Base-by-base conservation (phyloP, 2,888 invertebrate species). In the Carcina quercana region DNA sequence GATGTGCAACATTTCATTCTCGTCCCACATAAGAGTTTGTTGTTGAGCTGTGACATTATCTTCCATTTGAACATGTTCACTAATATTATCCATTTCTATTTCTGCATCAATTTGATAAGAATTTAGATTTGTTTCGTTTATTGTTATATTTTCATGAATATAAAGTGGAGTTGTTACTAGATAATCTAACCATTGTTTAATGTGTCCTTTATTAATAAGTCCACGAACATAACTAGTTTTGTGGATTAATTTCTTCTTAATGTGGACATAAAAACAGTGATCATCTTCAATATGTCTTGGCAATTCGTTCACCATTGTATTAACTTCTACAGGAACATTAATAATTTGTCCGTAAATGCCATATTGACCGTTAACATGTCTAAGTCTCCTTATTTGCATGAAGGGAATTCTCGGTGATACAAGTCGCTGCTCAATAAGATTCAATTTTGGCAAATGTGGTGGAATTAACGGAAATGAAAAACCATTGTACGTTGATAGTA, bases 351-450 rank as follows among this genome's bases (percentile, higher is more conserved):
- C 56, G 17, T 39, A 47, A 32, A 56, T 55, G 10, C 52, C 48
- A 21, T 34, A 39, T 13, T 50, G 47, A 27, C 49, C 50, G 28
- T 48, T 21, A 37, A 47, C 47, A 25, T 55, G 44, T 30, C 53
- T 30, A 8, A 59, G 41, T 37, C 54, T 47, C 11, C 54, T 25
- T 15, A 58, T 52, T 13, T 59, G 53, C 52, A 53, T 50, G 33
- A 57, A 54, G 2, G 53, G 55, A 13, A 57, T 44, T 29, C 45
- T 32, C n/a, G 53, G 52, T 13, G 57, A 54, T 31, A 55, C 45
- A 13, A 56, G 29, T 28, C 51, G 30, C 40, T 54, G 32, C 24
- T 30, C 24, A 7, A 55, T 35, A 25, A 51, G 28, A 29, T 56
- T 32, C 26, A 58, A 44, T 12, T 29, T 21, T 35, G 41, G 48